Evolutionary conservation across 2,888 invertebrate genomes (phyloP).

Genomic region (Tortricodes alternella): DNA sequence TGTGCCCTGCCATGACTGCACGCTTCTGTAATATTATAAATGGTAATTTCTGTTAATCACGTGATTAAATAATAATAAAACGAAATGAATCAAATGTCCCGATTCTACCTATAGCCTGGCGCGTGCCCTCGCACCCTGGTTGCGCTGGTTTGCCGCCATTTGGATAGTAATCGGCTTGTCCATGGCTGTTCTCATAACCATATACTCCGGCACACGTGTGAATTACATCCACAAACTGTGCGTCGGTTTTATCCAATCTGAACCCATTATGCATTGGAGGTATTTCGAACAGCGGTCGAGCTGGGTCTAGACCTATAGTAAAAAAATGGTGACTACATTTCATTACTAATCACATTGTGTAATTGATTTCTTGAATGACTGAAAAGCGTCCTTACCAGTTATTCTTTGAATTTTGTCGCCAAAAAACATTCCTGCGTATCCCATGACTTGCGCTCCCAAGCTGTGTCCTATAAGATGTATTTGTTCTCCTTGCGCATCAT

Average conservation of each 20-base stretch:
- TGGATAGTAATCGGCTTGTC: constrained; percentile 89
- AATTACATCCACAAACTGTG: constrained; percentile 88
- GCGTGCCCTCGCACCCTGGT: constrained; percentile 84
- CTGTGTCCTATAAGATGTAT: constrained; percentile 80
- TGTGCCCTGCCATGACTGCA: constrained; percentile 88
- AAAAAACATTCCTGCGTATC: constrained; percentile 79
- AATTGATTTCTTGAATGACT: not conserved
- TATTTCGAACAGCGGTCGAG: constrained; percentile 84
- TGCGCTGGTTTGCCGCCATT: constrained; percentile 86
- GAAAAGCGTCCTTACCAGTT: constrained; percentile 71
- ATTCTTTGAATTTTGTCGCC: constrained; percentile 75
- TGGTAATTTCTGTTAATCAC: too few relatives aligned
- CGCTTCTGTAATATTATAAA: constrained; percentile 71
- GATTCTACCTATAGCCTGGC: constrained; percentile 58
- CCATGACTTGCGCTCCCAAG: constrained; percentile 84
- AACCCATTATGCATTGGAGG: constrained; percentile 58
- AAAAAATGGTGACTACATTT: constrained; percentile 18
- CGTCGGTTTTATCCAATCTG: constrained; percentile 84
- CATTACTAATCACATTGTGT: not conserved
- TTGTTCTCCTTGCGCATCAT: constrained; percentile 42
- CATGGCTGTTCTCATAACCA: constrained; percentile 84
- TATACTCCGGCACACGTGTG: constrained; percentile 87
- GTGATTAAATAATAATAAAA: too few relatives aligned
- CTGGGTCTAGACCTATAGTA: constrained; percentile 87
- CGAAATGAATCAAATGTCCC: too few relatives aligned